Percentiles rank a stretch among this genome's conserved stretches.
phyloP scores from a whole-genome alignment of 2,797 vertebrate genomes.

The Mus caroli region DNA sequence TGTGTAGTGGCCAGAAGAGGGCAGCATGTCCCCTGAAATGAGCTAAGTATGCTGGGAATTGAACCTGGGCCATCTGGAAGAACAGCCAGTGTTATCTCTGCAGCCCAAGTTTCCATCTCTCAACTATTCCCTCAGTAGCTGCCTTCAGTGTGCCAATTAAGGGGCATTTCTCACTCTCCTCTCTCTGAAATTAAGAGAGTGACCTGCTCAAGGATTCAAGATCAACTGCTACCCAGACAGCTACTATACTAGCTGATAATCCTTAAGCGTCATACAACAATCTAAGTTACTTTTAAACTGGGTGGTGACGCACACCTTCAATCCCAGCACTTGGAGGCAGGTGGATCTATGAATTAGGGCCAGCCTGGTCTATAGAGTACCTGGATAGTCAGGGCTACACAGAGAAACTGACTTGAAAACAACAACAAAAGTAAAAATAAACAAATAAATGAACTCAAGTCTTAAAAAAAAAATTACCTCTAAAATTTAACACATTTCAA shows the following conservation, averaged over 20 bases:
- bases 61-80: background rate
- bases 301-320: background rate
- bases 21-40: background rate
- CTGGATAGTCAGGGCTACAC: background rate
- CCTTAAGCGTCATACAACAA: background rate
- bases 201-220: background rate
- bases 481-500: background rate
- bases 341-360: background rate
- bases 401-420: background rate
- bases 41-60: background rate
- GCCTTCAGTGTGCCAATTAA: background rate
- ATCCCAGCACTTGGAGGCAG: background rate
- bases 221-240: background rate
- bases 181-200: background rate
- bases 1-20: background rate
- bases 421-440: background rate
- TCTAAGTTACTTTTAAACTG: background rate
- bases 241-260: background rate
- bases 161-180: background rate
- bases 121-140: background rate
- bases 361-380: background rate
- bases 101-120: background rate
- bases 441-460: background rate
- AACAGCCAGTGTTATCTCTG: background rate
- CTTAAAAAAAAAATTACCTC: background rate